These are phyloP conservation scores for Heliornis fulica DNA, from an alignment of 2,113 vertebrate genomes.

Conservation along the genomic window DNA sequence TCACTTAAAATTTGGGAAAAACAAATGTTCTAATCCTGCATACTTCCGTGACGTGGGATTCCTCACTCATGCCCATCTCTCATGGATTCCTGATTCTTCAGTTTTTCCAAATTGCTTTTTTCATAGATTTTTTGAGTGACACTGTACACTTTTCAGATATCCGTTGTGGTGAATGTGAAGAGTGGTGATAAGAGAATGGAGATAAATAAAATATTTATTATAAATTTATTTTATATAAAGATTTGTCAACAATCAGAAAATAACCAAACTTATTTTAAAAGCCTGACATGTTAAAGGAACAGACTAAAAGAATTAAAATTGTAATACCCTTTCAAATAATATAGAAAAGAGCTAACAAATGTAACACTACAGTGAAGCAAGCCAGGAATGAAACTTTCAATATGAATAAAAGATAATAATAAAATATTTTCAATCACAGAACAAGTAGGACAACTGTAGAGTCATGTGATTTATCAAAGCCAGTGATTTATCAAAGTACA, in stretches of 20 bases:
- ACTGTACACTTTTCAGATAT: neutral
- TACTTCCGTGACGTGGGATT: neutral
- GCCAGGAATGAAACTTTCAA: neutral
- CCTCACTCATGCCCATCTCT: neutral
- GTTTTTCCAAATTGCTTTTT: neutral
- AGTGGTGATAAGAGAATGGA: rapidly evolving
- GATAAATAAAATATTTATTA: no score
- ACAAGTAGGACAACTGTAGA: neutral
- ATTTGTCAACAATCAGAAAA: neutral
- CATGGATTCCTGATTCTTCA: neutral
- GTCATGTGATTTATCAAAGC: neutral
- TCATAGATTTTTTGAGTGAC: neutral
- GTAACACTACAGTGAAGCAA: neutral
- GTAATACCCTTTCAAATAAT: neutral
- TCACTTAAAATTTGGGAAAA: neutral
- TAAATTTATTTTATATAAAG: neutral
- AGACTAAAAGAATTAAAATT: neutral
- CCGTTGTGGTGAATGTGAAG: neutral
- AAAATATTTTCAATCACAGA: neutral
- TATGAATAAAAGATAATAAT: neutral
- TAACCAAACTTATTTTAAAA: neutral
- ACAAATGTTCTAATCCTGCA: neutral
- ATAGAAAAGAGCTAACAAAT: neutral
- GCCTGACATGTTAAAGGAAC: neutral
- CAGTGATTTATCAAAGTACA: neutral